Percentiles rank a stretch among this genome's conserved stretches.
Evolutionary conservation across 2,797 vertebrate species (phyloP).

Genomic region (Caiman crocodilus): DNA sequence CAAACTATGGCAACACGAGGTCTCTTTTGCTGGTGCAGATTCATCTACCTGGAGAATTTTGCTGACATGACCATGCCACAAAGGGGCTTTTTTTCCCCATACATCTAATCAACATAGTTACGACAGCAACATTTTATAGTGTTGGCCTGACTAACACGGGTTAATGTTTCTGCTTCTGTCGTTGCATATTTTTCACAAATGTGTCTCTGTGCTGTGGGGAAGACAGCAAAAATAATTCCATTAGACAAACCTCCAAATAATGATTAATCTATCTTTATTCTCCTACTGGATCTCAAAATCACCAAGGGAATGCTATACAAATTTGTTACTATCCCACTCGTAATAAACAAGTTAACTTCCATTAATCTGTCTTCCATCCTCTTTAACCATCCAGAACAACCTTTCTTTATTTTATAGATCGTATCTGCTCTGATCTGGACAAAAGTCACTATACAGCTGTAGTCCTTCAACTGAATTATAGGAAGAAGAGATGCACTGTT

Average conservation of each 20-base stretch:
- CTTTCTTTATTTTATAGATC: constrained; percentile 80
- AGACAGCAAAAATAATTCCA: constrained; percentile 53
- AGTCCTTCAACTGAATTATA: constrained; percentile 66
- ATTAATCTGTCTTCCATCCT: constrained; percentile 77
- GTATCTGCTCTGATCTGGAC: constrained; percentile 74
- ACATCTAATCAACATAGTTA: background rate
- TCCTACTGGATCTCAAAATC: constrained; percentile 69
- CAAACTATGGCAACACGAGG: background rate
- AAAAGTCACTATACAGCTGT: constrained; percentile 79
- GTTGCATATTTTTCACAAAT: constrained; percentile 46
- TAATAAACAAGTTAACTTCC: constrained; percentile 79
- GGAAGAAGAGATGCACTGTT: background rate
- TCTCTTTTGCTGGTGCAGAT: background rate
- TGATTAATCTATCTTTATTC: constrained; percentile 74
- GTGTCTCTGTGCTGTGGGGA: constrained; percentile 34
- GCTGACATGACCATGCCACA: background rate
- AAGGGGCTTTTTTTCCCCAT: background rate
- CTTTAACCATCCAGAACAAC: constrained; percentile 73
- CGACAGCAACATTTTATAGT: too few species aligned
- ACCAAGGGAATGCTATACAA: constrained; percentile 61
- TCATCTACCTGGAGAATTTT: background rate
- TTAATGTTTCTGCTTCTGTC: background rate
- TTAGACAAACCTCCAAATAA: constrained; percentile 75
- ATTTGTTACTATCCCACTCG: constrained; percentile 79
- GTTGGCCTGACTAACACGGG: background rate